Percentiles rank a stretch among this genome's conserved stretches.
phyloP scores from a whole-genome alignment of 2,888 invertebrate genomes.

The Leucoma salicis region DNA sequence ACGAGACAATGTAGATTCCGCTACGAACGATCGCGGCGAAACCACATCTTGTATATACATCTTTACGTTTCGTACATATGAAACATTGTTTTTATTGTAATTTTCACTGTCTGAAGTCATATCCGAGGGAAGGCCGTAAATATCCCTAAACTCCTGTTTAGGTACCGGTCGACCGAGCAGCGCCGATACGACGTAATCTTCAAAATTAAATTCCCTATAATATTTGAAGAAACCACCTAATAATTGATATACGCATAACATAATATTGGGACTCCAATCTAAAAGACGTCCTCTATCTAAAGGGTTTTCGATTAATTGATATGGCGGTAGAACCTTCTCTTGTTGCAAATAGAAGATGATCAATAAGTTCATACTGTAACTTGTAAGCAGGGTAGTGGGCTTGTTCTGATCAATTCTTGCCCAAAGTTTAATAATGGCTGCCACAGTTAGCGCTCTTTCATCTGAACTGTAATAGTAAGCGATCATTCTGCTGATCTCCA shows the following conservation, averaged over 20 bases:
- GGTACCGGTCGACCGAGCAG: conserved; percentile 24
- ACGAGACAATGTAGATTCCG: background rate
- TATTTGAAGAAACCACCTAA: conserved; percentile 28
- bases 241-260: conserved; percentile 14
- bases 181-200: conserved; percentile 21
- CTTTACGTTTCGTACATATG: background rate
- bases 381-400: background rate
- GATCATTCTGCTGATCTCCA: conserved; percentile 3
- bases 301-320: background rate
- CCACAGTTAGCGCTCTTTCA: background rate
- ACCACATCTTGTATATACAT: conserved; percentile 7
- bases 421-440: conserved; percentile 7
- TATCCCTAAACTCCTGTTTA: conserved; percentile 2
- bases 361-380: conserved; percentile 8
- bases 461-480: conserved; percentile 1
- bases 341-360: conserved; percentile 28
- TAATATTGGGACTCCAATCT: background rate
- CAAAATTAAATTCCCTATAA: conserved; percentile 24
- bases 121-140: conserved; percentile 7
- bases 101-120: conserved; percentile 5
- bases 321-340: conserved; percentile 3
- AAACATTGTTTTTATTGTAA: background rate
- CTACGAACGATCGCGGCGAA: background rate
- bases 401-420: background rate
- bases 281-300: background rate